Percentiles rank a stretch among this genome's conserved stretches.
Conservation (phyloP, 2,797 vertebrate species). For the Nasua narica region DNA sequence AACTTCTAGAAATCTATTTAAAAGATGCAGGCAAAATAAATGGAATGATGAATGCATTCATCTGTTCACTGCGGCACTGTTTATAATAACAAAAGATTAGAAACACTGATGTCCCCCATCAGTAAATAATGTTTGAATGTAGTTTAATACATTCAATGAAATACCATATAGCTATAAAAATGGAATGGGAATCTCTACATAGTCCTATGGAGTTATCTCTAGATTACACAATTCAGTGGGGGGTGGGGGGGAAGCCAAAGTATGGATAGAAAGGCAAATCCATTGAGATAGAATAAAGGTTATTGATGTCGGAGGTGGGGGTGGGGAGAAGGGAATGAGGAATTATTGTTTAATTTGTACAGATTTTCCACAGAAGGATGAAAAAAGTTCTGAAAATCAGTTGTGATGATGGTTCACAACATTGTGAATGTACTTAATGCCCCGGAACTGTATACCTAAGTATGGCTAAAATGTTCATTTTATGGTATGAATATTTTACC, state of each 20-base stretch:
- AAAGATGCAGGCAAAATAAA: background rate
- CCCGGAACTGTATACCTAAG: background rate
- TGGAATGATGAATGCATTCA: background rate
- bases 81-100: background rate
- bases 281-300: background rate
- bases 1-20: slow-evolving; percentile 5
- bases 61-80: background rate
- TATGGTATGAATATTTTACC: background rate
- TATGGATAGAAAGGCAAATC: background rate
- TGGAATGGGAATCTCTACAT: background rate
- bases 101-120: background rate
- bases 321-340: background rate
- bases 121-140: background rate
- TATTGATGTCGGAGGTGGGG: background rate
- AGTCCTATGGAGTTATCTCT: background rate
- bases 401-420: background rate
- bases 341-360: background rate
- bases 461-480: background rate
- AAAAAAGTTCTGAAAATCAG: background rate
- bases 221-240: background rate
- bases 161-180: background rate
- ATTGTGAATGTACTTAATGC: background rate
- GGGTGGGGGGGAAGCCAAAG: fast-evolving
- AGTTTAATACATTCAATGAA: background rate
- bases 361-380: background rate